phyloP scores from a whole-genome alignment of 1,140 invertebrate species.

The Penaeus vannamei region DNA sequence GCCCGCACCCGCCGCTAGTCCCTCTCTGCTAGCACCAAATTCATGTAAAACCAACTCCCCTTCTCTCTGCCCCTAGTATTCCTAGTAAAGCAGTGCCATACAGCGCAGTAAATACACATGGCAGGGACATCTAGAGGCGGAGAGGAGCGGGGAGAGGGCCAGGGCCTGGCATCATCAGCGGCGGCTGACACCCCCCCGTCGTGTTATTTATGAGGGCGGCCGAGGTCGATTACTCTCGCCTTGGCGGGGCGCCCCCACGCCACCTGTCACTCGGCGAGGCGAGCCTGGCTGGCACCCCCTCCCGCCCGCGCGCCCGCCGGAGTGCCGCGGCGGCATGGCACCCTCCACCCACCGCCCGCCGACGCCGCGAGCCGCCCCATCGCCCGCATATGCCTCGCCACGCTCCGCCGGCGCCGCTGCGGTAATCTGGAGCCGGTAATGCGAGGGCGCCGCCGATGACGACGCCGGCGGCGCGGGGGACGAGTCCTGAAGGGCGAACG shows the following conservation, averaged over 20 bases:
- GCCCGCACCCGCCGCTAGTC: neutral
- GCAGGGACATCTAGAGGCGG: neutral
- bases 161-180: slow-evolving; percentile 4
- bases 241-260: neutral
- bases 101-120: slow-evolving; percentile 26
- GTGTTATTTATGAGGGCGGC: slow-evolving; percentile 11
- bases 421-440: too few species aligned
- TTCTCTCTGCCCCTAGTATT: slow-evolving; percentile 41
- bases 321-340: too few species aligned
- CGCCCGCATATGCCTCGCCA: too few species aligned
- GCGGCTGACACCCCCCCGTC: slow-evolving; percentile 6
- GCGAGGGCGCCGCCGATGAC: too few species aligned
- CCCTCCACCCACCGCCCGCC: too few species aligned
- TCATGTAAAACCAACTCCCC: slow-evolving; percentile 45
- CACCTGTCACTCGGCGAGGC: neutral
- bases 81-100: slow-evolving; percentile 46
- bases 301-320: neutral
- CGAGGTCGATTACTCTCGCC: slow-evolving; percentile 28
- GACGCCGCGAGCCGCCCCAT: too few species aligned
- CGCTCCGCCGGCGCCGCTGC: too few species aligned
- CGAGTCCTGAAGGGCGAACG: too few species aligned
- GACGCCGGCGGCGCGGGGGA: too few species aligned
- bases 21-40: slow-evolving; percentile 3
- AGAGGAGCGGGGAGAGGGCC: neutral
- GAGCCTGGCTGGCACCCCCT: neutral